These are phyloP conservation scores for Xylota sylvarum DNA, from an alignment of 2,888 invertebrate genomes.

Conservation along the genomic window DNA sequence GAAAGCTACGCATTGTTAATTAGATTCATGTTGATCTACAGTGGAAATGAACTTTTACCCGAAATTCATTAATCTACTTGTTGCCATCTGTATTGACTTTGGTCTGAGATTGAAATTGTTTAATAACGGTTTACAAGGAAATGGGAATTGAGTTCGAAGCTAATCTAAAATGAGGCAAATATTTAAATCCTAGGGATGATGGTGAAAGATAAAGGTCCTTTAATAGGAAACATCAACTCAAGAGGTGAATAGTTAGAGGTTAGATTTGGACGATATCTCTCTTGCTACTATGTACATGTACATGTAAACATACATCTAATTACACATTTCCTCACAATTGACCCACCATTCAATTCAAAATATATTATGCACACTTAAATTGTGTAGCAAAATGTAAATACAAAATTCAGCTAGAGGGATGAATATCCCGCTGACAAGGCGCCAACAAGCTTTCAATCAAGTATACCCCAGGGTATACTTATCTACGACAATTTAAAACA, in stretches of 20 bases:
- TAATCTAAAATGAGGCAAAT: too few species aligned
- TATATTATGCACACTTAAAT: neutral
- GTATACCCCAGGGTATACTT: slow-evolving; percentile 28
- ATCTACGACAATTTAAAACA: slow-evolving; percentile 23
- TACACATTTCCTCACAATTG: neutral
- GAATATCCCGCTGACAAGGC: slow-evolving; percentile 13
- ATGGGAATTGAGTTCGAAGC: too few species aligned
- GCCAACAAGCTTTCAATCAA: slow-evolving; percentile 34
- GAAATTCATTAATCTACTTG: slow-evolving; percentile 8
- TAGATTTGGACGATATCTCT: too few species aligned
- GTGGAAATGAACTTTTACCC: neutral
- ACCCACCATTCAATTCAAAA: neutral
- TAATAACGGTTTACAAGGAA: neutral
- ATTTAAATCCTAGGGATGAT: too few species aligned
- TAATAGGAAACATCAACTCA: too few species aligned
- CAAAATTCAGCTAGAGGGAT: neutral
- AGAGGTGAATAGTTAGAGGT: too few species aligned
- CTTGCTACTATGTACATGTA: too few species aligned
- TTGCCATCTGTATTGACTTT: neutral
- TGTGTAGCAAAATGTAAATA: slow-evolving; percentile 25
- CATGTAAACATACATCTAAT: neutral
- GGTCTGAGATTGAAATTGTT: neutral
- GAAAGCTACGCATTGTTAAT: slow-evolving; percentile 5
- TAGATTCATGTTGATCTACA: slow-evolving; percentile 4
- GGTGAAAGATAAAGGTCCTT: too few species aligned